Conservation (phyloP, 2,113 vertebrate species). For the Tragelaphus scriptus region DNA sequence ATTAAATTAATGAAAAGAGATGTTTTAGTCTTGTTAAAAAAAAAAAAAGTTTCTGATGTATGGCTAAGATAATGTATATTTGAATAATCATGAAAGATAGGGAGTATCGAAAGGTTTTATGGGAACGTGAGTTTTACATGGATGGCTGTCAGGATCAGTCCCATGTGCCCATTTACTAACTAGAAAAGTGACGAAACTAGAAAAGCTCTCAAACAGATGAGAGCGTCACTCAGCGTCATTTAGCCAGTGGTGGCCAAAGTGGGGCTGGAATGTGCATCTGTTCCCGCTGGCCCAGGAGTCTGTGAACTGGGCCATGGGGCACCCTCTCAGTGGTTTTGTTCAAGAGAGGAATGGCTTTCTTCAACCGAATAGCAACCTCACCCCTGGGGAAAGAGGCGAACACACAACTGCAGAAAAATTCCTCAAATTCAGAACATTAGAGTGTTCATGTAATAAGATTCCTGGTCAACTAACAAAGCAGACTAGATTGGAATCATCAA, state of each 20-base stretch:
- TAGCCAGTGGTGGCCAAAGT: background rate
- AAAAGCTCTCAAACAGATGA: background rate
- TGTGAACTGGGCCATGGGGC: fast-evolving
- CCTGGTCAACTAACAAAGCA: background rate
- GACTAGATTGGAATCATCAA: background rate
- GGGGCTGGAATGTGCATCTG: background rate
- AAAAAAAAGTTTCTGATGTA: background rate
- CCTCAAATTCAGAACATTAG: background rate
- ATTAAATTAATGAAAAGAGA: background rate
- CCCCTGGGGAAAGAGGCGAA: fast-evolving
- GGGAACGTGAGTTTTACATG: background rate
- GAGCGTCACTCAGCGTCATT: background rate
- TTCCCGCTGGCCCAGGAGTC: background rate
- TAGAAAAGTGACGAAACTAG: background rate
- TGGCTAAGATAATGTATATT: background rate
- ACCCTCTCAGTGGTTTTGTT: background rate
- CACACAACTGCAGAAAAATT: background rate
- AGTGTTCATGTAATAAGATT: background rate
- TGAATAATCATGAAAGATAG: background rate
- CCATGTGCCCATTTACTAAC: background rate
- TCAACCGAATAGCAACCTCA: background rate
- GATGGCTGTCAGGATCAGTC: background rate
- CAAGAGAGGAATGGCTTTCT: background rate
- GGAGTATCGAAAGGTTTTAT: background rate
- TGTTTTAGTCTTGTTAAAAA: background rate